Evolutionary conservation across 1,140 invertebrate genomes (phyloP).

Genomic region (Zaprionus inermis): DNA sequence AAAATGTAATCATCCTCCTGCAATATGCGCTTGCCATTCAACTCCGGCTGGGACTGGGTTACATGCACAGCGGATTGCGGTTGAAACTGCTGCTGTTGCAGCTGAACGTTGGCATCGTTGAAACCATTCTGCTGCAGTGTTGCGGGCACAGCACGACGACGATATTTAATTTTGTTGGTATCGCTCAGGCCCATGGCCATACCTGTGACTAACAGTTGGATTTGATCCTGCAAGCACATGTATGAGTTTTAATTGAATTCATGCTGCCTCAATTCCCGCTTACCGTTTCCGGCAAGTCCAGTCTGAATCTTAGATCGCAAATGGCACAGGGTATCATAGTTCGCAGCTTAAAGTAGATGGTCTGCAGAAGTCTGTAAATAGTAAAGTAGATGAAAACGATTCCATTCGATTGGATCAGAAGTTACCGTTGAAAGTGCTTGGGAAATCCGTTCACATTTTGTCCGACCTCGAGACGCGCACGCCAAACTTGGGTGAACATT

Average conservation of each 20-base stretch:
- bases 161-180: conserved; percentile 84
- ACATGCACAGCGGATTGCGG: conserved; percentile 29
- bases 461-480: conserved; percentile 88
- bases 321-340: conserved; percentile 93
- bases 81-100: conserved; percentile 23
- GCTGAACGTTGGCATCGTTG: conserved; percentile 36
- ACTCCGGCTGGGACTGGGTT: conserved; percentile 58
- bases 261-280: conserved; percentile 16
- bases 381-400: background rate
- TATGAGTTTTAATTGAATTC: background rate
- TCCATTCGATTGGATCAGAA: background rate
- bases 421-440: conserved; percentile 84
- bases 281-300: conserved; percentile 91
- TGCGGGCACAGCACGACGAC: conserved; percentile 64
- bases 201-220: conserved; percentile 92
- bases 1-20: conserved; percentile 88
- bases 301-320: conserved; percentile 90
- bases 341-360: conserved; percentile 93
- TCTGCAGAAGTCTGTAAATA: conserved; percentile 85
- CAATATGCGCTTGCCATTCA: conserved; percentile 68
- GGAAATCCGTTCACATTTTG: conserved; percentile 88
- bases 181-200: conserved; percentile 90
- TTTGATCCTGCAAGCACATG: conserved; percentile 88
- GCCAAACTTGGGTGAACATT: conserved; percentile 94
- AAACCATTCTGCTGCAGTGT: conserved; percentile 60